These are phyloP conservation scores for Sapayoa aenigma DNA, from an alignment of 2,113 vertebrate genomes.

Conservation along the genomic window DNA sequence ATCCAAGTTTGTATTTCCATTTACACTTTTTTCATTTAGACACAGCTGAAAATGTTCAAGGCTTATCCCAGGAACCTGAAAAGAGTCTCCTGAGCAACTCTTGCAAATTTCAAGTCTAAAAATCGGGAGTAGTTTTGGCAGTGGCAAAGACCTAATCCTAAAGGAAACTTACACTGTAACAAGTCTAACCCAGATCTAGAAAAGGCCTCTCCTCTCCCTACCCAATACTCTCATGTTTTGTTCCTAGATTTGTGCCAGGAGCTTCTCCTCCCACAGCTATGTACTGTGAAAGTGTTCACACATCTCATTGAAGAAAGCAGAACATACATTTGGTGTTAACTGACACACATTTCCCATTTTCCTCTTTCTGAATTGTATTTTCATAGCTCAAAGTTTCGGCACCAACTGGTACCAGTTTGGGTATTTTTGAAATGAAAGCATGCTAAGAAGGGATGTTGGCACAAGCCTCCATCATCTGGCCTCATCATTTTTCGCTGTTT, in stretches of 20 bases:
- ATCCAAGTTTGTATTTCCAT: neutral
- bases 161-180: neutral
- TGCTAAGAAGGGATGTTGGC: neutral
- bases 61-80: neutral
- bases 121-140: neutral
- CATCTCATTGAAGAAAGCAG: neutral
- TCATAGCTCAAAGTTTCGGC: neutral
- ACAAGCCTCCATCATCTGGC: neutral
- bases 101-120: neutral
- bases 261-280: neutral
- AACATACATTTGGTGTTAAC: neutral
- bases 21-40: neutral
- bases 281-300: neutral
- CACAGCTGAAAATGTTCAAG: neutral
- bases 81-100: neutral
- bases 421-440: neutral
- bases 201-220: neutral
- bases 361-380: neutral
- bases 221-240: neutral
- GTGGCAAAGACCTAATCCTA: neutral
- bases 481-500: conserved; percentile 31
- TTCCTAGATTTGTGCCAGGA: neutral
- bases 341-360: neutral
- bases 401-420: neutral
- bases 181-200: neutral